Evolutionary conservation across 2,888 invertebrate genomes (phyloP).

Genomic region (Microplitis manilae): DNA sequence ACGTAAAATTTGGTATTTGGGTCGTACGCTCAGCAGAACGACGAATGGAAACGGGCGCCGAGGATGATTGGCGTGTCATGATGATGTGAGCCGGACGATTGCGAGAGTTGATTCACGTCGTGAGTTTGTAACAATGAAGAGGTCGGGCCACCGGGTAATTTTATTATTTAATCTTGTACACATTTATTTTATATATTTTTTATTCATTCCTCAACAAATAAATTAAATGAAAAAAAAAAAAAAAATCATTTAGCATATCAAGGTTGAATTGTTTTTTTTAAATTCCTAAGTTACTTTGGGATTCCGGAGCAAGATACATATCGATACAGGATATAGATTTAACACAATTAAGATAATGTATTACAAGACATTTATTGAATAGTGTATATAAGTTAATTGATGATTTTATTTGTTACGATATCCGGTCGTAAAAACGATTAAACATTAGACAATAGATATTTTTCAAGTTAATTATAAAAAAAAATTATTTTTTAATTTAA

Average conservation of each 20-base stretch:
- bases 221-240: neutral
- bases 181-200: neutral
- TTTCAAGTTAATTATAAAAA: neutral
- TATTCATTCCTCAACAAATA: neutral
- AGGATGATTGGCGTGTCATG: constrained; percentile 60
- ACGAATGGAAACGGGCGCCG: constrained; percentile 53
- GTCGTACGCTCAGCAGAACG: constrained; percentile 54
- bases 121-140: constrained; percentile 43
- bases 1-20: constrained; percentile 58
- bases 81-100: constrained; percentile 53
- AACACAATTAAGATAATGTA: neutral
- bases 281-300: constrained; percentile 29
- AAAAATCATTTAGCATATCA: constrained; percentile 27
- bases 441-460: neutral
- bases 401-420: neutral
- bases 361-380: neutral
- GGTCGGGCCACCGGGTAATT: constrained; percentile 42
- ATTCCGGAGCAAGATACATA: neutral
- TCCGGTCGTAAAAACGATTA: neutral
- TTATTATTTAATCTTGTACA: constrained; percentile 3
- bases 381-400: neutral
- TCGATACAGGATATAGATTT: neutral
- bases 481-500: constrained; percentile 2
- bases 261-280: constrained; percentile 1
- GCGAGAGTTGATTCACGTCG: constrained; percentile 52